Evolutionary conservation across 2,888 invertebrate species (phyloP), one percentile per base, ranked within the genome.

Genomic region (Hypercompe scribonia): DNA sequence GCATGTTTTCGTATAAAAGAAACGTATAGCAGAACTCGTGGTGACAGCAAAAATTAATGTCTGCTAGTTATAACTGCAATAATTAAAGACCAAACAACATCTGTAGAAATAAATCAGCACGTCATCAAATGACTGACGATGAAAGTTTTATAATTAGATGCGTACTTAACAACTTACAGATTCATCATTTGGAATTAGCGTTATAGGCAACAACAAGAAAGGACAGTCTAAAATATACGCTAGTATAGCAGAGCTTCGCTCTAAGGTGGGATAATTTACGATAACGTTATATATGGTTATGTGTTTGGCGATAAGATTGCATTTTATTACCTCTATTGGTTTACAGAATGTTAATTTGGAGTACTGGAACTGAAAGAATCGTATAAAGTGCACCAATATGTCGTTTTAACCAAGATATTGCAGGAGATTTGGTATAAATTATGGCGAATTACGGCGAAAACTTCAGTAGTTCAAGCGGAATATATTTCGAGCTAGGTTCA

Each of bases 121-220:
- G 34, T 75, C 77, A 77, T 83, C 81, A 79, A 74, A 82, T 72
- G 79, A 66, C 66, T 70, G 67, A 68, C 63, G 77, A 81, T 81
- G 84, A 87, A 79, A 74, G 84, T 81, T 87, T 82, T 84, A 87
- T 81, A 72, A 78, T 70, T 64, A 61, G 75, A 77, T 75, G 79
- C 77, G 81, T 77, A 79, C 74, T 74, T 76, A 68, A 77, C 73
- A 77, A 80, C 75, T 75, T 21, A 73, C 50, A 65, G 76, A 76
- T 82, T 75, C 76, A 77, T 84, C 81, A 80, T 72, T 77, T 33
- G 68, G 75, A 73, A 81, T 83, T 76, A 75, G 77, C 78, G 64
- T 33, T 65, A 72, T 64, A 72, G 65, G 74, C 79, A 83, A 74
- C 69, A 80, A 76, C 74, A 78, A 61, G 68, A 77, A 77, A 77